Base-by-base conservation (phyloP, 2,888 invertebrate genomes). In the Stomorhina lunata region DNA sequence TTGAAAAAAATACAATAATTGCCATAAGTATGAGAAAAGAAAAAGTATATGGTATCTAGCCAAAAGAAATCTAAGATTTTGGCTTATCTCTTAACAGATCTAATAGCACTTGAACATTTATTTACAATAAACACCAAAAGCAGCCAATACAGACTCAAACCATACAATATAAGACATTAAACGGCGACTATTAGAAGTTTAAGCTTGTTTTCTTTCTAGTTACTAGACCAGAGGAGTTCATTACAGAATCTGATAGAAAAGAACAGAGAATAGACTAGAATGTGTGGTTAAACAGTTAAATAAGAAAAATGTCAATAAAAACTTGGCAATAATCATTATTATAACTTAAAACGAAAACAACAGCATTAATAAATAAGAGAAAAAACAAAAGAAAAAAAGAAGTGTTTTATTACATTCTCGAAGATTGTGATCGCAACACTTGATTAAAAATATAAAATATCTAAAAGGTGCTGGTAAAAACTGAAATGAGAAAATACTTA, bases 81-180 rank as follows among this genome's bases (percentile, higher is more conserved):
- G 43, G 32, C 43, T 80, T 80, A 80, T 80, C 79, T 20, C 2
- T 50, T 73, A 50, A 80, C 79, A 80, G 79, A 80, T 80, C 79
- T 73, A 43, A 73, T 73, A 50, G 72, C 79, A 80, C 79, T 73
- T 80, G 79, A 50, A 80, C 65, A 73, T 66, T 66, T 53, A 79
- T 66, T 79, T 66, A 57, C 40, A 72, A 65, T 59, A 59, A 66
- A 72, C 66, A 80, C 79, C 55, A 80, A 32, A 22, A 61, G 53
- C 32, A 69, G 15, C 43, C 50, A 68, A 40, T 29, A 20, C 32
- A 12, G 15, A 12, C 29, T n/a, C n/a, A 15, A 63, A 65, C 55
- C 7, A 45, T 66, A 66, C 32, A 57, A 45, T 66, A 66, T 25
- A 57, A 66, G 55, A 57, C 55, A 34, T 55, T n/a, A 12, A 45